Conservation (phyloP, 1,140 invertebrate species). For the Panagrolaimus sp. region DNA sequence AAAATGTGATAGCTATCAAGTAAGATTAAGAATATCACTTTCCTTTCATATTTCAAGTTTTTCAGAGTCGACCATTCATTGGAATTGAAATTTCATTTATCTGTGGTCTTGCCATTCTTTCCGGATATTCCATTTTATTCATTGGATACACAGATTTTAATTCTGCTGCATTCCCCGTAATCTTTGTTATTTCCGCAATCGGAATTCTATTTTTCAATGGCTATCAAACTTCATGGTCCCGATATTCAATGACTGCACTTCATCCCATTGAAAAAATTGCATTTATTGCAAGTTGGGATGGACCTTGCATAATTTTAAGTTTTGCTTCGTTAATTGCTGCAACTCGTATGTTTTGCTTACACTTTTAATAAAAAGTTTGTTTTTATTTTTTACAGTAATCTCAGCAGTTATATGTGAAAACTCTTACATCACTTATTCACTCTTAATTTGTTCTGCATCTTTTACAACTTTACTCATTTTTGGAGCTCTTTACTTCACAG, state of each 20-base stretch:
- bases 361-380: slow-evolving; percentile 2
- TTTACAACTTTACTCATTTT: slow-evolving; percentile 36
- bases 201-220: slow-evolving; percentile 22
- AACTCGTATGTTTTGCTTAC: slow-evolving; percentile 19
- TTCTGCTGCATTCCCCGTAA: slow-evolving; percentile 28
- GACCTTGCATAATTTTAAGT: slow-evolving; percentile 26
- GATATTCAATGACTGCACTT: slow-evolving; percentile 38
- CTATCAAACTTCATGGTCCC: slow-evolving; percentile 27
- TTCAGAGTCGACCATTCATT: slow-evolving; percentile 37
- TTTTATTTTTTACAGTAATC: slow-evolving; percentile 17
- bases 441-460: slow-evolving; percentile 31
- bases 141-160: slow-evolving; percentile 28
- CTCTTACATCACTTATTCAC: slow-evolving; percentile 17
- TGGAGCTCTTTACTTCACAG: slow-evolving; percentile 33
- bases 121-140: slow-evolving; percentile 33
- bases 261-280: slow-evolving; percentile 45
- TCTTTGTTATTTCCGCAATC: slow-evolving; percentile 23
- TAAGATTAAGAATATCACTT: background rate
- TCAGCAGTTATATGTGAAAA: slow-evolving; percentile 16
- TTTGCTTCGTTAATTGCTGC: slow-evolving; percentile 24
- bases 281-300: slow-evolving; percentile 38
- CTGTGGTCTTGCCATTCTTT: slow-evolving; percentile 21
- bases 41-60: background rate
- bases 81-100: slow-evolving; percentile 34
- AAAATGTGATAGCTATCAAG: slow-evolving; percentile 6